Percentiles rank a stretch among this genome's conserved stretches.
Conservation (phyloP, 2,888 invertebrate species). For the Thereva unica region DNA sequence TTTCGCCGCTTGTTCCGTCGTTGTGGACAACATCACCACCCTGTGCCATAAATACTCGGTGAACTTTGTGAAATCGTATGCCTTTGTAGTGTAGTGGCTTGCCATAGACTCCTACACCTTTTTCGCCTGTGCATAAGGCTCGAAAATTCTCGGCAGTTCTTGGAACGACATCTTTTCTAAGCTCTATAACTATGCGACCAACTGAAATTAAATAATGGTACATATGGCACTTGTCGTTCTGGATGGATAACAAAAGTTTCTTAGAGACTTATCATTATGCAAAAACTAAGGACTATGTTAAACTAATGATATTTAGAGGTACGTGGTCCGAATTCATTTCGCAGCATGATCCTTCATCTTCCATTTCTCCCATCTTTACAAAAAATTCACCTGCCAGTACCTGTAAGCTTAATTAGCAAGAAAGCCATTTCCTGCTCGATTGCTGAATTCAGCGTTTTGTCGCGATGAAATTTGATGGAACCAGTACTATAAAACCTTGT, state of each 20-base stretch:
- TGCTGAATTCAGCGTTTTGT: too few species aligned
- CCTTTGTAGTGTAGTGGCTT: conserved; percentile 85
- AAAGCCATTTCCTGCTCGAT: too few species aligned
- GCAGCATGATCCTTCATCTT: too few species aligned
- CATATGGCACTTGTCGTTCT: too few species aligned
- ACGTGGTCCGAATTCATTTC: too few species aligned
- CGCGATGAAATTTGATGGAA: too few species aligned
- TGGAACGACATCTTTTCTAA: conserved; percentile 82
- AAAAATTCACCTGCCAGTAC: too few species aligned
- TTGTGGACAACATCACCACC: conserved; percentile 78
- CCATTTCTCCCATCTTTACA: too few species aligned
- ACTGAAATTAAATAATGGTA: conserved; percentile 65
- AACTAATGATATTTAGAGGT: too few species aligned
- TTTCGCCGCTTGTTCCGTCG: conserved; percentile 89
- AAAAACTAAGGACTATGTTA: neutral
- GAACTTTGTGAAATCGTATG: conserved; percentile 78
- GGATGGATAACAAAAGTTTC: too few species aligned
- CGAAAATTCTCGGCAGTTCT: conserved; percentile 91
- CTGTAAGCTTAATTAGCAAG: too few species aligned
- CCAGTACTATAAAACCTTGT: too few species aligned
- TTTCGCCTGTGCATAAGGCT: conserved; percentile 89
- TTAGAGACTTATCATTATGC: neutral
- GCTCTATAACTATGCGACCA: conserved; percentile 83
- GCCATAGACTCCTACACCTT: conserved; percentile 69
- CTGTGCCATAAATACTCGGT: conserved; percentile 88